A percentile compares a stretch with the other conserved stretches of the same genome.
Evolutionary conservation across 1,140 invertebrate species (phyloP).

Genomic region (Caenorhabditis briggsae): DNA sequence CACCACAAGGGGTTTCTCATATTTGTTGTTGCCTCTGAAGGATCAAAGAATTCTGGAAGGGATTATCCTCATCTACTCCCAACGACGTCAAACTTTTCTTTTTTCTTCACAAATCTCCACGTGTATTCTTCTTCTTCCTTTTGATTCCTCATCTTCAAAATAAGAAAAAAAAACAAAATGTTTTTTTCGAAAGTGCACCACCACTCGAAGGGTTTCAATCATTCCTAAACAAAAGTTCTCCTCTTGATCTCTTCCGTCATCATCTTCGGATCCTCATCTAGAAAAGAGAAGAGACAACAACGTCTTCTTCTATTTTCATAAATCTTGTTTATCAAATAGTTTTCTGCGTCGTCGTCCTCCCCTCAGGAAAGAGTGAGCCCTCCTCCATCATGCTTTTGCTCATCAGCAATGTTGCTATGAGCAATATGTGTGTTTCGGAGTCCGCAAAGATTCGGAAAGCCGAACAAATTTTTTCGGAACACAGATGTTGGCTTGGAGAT

Average conservation of each 20-base stretch:
- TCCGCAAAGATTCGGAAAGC: too few species aligned
- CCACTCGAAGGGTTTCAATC: too few species aligned
- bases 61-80: too few species aligned
- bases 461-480: too few species aligned
- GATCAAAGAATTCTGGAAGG: background rate
- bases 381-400: background rate
- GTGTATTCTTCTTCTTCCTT: background rate
- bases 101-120: background rate
- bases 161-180: too few species aligned
- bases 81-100: background rate
- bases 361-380: background rate
- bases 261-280: background rate
- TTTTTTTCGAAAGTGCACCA: too few species aligned
- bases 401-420: background rate
- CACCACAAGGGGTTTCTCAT: too few species aligned
- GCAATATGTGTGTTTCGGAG: too few species aligned
- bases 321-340: slow-evolving; percentile 49
- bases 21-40: too few species aligned
- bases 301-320: slow-evolving; percentile 16
- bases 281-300: background rate
- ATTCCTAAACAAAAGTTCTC: background rate
- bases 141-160: background rate
- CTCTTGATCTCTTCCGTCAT: background rate
- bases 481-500: too few species aligned
- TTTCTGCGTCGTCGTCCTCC: background rate